These are phyloP conservation scores for Trachelus iudaicus DNA, from an alignment of 2,888 invertebrate genomes.

Conservation along the genomic window DNA sequence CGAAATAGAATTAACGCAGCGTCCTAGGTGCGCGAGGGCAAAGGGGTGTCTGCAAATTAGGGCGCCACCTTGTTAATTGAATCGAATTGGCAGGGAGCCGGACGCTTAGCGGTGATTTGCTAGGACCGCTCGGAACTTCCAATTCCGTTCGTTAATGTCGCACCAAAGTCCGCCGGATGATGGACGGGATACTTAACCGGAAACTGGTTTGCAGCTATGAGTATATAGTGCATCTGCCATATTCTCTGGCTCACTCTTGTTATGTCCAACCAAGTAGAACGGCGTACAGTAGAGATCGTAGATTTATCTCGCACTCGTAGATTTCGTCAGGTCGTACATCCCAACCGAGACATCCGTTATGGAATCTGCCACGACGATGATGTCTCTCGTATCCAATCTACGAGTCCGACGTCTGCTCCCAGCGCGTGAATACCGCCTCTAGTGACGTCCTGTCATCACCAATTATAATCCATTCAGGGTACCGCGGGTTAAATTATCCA, in stretches of 20 bases:
- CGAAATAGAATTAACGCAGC: conserved; percentile 17
- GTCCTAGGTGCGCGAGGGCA: conserved; percentile 3
- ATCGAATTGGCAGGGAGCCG: conserved; percentile 24
- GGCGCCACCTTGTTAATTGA: conserved; percentile 30
- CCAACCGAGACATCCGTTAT: no score
- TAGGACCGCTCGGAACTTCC: neutral
- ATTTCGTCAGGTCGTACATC: no score
- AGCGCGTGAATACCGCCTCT: conserved; percentile 1
- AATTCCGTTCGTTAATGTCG: no score
- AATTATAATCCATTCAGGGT: conserved; percentile 60
- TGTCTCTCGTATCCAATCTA: conserved; percentile 3
- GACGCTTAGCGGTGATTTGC: conserved; percentile 5
- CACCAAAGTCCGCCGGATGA: no score
- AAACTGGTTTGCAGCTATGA: no score
- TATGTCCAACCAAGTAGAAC: no score
- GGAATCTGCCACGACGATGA: no score
- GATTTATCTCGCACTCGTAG: no score
- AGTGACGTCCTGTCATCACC: conserved; percentile 58
- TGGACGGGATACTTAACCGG: no score
- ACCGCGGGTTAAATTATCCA: conserved; percentile 56
- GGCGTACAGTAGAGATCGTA: no score
- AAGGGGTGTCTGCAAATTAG: conserved; percentile 17
- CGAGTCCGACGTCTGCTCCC: conserved; percentile 5
- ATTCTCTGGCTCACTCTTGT: no score
- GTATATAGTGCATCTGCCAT: no score